Base-by-base conservation (phyloP, 2,113 vertebrate genomes). In the Melospiza melodia region DNA sequence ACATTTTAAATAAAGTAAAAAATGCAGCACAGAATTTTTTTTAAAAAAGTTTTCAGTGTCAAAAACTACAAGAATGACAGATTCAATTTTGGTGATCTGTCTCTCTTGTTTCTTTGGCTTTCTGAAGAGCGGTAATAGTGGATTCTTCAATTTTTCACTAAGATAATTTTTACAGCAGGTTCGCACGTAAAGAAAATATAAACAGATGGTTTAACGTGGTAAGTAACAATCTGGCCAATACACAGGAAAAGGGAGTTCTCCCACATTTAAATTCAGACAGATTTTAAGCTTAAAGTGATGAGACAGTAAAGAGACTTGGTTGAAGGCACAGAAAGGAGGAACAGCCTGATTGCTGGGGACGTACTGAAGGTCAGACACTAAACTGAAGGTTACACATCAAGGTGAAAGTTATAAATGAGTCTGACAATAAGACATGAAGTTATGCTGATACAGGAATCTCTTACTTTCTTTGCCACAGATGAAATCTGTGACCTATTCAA, bases 81-180 rank as follows among this genome's bases (percentile, higher is more conserved):
- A 41, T 90, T 89, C 81, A 77, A 24, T 93, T 95, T 75, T 72
- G 17, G 10, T 89, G 55, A 95, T 76, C 15, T 75, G 3, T 35
- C 28, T 82, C 84, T 91, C 37, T 57, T n/a, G 21, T 87, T 96
- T 90, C 87, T 67, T 90, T 94, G 89, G 51, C 59, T 90, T 89
- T 49, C 21, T 87, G 67, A 78, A 51, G 35, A 88, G 49, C 13
- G 74, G 57, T n/a, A 59, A 54, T 35, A 59, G n/a, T 57, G 72
- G 15, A 28, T 68, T 87, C 31, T 94, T 87, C 52, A 28, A 95
- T 69, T 80, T 79, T 94, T 84, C 20, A 9, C 10, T 82, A n/a
- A 68, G 49, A 52, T 74, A 82, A 76, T 58, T 69, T 91, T 88
- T 90, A 83, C 20, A 63, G 48, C 66, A 94, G 84, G 69, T 92